Conservation (phyloP, 2,113 vertebrate genomes). For the Nettapus auritus region DNA sequence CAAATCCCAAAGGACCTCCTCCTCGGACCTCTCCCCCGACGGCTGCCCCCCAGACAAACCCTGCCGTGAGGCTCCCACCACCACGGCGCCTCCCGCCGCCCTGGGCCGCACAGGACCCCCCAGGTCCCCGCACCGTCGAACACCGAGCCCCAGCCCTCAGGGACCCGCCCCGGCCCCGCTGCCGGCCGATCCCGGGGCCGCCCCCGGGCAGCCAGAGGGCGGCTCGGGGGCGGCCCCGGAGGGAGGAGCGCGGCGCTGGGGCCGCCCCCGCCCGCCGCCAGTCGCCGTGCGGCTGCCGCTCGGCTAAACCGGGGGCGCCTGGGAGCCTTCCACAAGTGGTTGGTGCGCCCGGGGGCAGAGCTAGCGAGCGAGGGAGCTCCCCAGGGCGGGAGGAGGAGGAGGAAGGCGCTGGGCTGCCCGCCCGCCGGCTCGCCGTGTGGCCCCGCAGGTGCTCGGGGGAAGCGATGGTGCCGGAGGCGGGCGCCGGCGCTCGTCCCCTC, state of each 20-base stretch:
- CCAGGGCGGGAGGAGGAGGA: background rate
- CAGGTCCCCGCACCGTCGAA: background rate
- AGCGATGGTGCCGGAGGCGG: slow-evolving; percentile 33
- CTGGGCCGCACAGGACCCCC: too few species aligned
- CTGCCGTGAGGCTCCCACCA: too few species aligned
- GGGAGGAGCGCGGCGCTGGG: background rate
- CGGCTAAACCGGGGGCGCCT: background rate
- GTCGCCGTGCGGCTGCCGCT: background rate
- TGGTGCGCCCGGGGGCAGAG: background rate
- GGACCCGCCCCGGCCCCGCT: too few species aligned
- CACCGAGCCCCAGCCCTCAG: background rate
- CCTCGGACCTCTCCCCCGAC: background rate
- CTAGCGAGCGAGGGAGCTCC: background rate
- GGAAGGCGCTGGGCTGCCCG: background rate
- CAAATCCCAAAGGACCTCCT: background rate
- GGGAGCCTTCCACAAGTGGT: slow-evolving; percentile 39
- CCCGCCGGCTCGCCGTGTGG: background rate
- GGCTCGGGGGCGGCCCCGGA: slow-evolving; percentile 5
- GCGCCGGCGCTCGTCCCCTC: background rate
- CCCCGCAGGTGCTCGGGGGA: slow-evolving; percentile 38
- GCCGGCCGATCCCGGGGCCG: background rate
- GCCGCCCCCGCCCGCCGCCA: background rate
- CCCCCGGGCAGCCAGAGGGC: too few species aligned
- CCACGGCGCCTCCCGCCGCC: too few species aligned
- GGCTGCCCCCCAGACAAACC: too few species aligned